Conservation (phyloP, 2,797 vertebrate genomes). For the Florisuga fusca region DNA sequence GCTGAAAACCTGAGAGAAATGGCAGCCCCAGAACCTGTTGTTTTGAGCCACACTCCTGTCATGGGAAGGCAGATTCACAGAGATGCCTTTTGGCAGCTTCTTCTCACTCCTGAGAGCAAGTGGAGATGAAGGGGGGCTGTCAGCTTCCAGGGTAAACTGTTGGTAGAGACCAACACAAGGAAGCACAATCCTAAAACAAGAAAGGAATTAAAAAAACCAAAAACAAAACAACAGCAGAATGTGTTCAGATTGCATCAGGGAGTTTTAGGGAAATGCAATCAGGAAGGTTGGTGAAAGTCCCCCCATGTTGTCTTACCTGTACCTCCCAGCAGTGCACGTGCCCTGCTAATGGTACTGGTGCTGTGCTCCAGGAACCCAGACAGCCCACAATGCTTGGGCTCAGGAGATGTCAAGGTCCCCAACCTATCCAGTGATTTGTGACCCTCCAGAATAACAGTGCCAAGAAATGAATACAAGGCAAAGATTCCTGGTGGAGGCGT, state of each 20-base stretch:
- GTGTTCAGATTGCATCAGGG: background rate
- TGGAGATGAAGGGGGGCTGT: background rate
- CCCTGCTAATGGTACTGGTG: background rate
- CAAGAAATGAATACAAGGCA: background rate
- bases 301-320: fast-evolving
- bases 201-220: too few species aligned
- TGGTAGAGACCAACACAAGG: background rate
- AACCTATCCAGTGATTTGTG: background rate
- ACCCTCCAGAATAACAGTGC: background rate
- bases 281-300: background rate
- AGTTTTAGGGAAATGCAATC: background rate
- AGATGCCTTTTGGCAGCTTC: background rate
- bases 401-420: background rate
- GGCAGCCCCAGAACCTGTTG: background rate
- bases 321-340: background rate
- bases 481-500: background rate
- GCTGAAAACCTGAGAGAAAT: background rate
- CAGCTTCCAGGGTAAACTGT: background rate
- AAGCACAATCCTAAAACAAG: too few species aligned
- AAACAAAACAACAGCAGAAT: background rate
- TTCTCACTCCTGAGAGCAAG: background rate
- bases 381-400: background rate
- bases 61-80: background rate
- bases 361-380: background rate
- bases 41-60: fast-evolving